A percentile compares a stretch with the other conserved stretches of the same genome.
phyloP scores from a whole-genome alignment of 2,888 invertebrate species.

The Orchestes rusci region DNA sequence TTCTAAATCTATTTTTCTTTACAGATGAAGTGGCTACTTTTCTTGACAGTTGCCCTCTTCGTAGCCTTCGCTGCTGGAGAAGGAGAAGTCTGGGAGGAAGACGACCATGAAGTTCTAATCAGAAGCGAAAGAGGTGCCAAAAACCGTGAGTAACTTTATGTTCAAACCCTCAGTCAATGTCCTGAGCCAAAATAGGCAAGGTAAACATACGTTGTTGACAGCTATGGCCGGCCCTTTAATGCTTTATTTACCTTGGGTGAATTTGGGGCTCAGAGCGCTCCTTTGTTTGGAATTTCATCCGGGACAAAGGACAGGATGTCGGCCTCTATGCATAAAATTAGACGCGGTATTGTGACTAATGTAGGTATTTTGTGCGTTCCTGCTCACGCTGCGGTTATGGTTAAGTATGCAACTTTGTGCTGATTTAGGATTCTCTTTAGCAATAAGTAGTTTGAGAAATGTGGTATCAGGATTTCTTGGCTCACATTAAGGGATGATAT shows the following conservation, averaged over 20 bases:
- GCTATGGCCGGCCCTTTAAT: no score
- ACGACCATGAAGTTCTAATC: constrained; percentile 71
- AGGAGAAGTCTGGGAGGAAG: constrained; percentile 73
- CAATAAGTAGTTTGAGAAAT: no score
- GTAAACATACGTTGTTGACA: constrained; percentile 4
- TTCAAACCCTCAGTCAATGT: constrained; percentile 3
- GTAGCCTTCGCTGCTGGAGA: constrained; percentile 51
- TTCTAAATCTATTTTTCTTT: constrained; percentile 24
- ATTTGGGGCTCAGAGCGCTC: constrained; percentile 5
- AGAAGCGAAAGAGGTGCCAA: constrained; percentile 75
- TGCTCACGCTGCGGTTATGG: no score
- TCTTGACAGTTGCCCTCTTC: constrained; percentile 46
- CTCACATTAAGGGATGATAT: no score
- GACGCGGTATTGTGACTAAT: no score
- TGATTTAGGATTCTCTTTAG: no score
- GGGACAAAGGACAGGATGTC: no score
- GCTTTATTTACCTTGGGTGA: constrained; percentile 7
- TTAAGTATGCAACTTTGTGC: no score
- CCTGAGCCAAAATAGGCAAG: no score
- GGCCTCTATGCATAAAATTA: no score
- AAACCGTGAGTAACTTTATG: constrained; percentile 40
- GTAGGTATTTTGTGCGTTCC: no score
- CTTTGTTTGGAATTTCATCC: constrained; percentile 14
- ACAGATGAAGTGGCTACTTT: constrained; percentile 47
- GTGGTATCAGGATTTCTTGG: no score